Evolutionary conservation across 2,797 vertebrate species (phyloP), one percentile per base, ranked within the genome.

Genomic region (Danio kyathit): DNA sequence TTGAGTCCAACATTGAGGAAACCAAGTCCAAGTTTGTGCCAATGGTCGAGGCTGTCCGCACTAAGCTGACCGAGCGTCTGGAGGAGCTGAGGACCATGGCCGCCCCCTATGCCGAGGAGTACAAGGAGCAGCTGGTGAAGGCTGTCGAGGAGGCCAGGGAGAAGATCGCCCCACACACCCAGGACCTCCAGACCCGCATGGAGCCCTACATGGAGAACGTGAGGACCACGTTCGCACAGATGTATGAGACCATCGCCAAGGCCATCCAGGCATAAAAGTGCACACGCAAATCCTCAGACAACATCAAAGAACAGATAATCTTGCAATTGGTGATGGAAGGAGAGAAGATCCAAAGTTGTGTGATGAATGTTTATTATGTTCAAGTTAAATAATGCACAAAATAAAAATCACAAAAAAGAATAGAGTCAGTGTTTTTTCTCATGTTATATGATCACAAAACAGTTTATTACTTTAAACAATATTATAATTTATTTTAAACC

Each of bases 41-140:
- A 13, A 83, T 90, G 7, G 74, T 92, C 0, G 90, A 93, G 0
- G 43, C 89, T 5, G 86, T 96, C 72, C 89, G 93, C 84, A 83
- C 83, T 60, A 89, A 83, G 60, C 74, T 94, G 46, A 89, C 79
- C 0, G 69, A 88, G 1, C 90, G 91, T 43, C 91, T 94, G 0
- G 89, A 91, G 1, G 92, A 90, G 5, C 76, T 93, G 66, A 90
- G 85, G 83, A 89, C 75, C 29, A 82, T 93, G 16, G 88, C 93
- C 16, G 87, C 86, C 0, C 95, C 95, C 0, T 90, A 92, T 0
- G 85, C 89, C 0, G 88, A 91, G 7, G 87, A 92, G 74, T 91
- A 96, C 82, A 84, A 93, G 79, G 88, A 84, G 5, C 91, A 93
- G 71, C 86, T 94, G 7, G 88, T 87, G 71, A 90, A 91, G 88